Conservation (phyloP, 2,888 invertebrate species). For the Drosophila recens region DNA sequence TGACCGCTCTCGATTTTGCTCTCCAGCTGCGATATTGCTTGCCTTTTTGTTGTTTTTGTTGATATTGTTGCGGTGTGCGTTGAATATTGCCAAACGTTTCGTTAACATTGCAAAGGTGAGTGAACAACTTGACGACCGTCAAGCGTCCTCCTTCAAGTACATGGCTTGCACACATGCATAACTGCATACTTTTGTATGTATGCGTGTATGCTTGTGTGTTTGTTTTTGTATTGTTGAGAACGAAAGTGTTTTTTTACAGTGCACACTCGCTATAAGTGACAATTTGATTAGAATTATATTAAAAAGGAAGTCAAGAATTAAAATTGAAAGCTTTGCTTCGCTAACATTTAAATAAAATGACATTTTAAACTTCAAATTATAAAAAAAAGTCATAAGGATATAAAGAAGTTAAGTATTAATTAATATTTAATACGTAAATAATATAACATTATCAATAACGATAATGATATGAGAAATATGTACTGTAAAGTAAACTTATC, state of each 20-base stretch:
- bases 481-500: too few species aligned
- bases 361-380: too few species aligned
- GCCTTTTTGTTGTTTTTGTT: constrained; percentile 28
- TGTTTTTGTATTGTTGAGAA: constrained; percentile 1
- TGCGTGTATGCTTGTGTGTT: neutral
- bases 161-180: neutral
- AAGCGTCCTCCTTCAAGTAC: constrained; percentile 37
- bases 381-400: too few species aligned
- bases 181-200: constrained; percentile 16
- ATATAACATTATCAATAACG: too few species aligned
- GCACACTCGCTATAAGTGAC: constrained; percentile 9
- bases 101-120: constrained; percentile 49
- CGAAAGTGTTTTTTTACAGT: constrained; percentile 37
- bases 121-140: constrained; percentile 46
- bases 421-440: too few species aligned
- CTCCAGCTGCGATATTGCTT: constrained; percentile 18
- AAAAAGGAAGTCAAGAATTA: too few species aligned
- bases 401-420: too few species aligned
- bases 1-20: constrained; percentile 13
- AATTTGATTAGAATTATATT: neutral
- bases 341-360: too few species aligned
- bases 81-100: constrained; percentile 31
- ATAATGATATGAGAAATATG: too few species aligned
- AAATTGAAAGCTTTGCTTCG: too few species aligned
- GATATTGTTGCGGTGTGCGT: neutral